Evolutionary conservation across 2,888 invertebrate genomes (phyloP), one percentile per base, ranked within the genome.

Genomic region (Adela reaumurella): DNA sequence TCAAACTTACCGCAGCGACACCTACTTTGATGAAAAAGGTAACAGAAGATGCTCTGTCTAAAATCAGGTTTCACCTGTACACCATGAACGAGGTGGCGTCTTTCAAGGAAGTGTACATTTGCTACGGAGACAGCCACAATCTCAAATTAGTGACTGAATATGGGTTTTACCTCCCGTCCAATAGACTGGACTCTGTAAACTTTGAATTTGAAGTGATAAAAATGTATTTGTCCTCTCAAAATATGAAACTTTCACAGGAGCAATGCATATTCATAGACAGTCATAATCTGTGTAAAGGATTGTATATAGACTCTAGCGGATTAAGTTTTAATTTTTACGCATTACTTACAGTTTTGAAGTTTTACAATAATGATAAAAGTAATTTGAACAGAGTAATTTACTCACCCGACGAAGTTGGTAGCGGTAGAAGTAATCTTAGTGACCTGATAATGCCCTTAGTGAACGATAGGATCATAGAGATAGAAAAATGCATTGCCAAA

Each of bases 91-190:
- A 67, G 60, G 87, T 85, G 62, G 67, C 78, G 47, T 81, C 83
- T 49, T 84, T 84, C 63, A 74, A 85, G 35, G 89, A 96, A 77
- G 85, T 94, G 49, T 95, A 92, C 64, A 95, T 96, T 57, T 91
- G 89, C 57, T 96, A 96, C 63, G 96, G 95, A 1, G 78, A 86
- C 41, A 89, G 94, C 63, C 84, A 88, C 57, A 96, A 91, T 71
- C 66, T 84, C 1, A 90, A 89, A 64, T 73, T 96, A n/a, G 83
- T 91, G 28, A 76, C 87, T 0, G 92, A 96, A 59, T 96, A 96
- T 74, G 96, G 96, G 0, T 96, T 96, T 67, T 86, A 84, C 58
- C 66, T 89, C 52, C 81, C 84, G 0, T 61, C 70, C 5, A 93
- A 92, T 76, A 76, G 81, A 28, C 72, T 89, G 57, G 90, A 91